Base-by-base conservation (phyloP, 2,113 vertebrate species). In the Hystrix cristata region DNA sequence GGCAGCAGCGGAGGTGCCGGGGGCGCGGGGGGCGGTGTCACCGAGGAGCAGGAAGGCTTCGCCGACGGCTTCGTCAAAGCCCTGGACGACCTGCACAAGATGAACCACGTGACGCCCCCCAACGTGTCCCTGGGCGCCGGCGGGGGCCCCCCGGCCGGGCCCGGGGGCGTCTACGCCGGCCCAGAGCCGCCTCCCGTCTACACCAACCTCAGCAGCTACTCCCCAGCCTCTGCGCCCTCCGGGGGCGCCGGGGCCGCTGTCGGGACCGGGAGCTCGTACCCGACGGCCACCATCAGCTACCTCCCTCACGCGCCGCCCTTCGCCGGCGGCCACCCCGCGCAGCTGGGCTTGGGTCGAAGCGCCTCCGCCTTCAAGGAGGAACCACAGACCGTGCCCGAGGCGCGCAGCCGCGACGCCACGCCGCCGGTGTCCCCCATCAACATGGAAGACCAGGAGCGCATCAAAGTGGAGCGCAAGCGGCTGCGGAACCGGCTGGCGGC, bases 41-140 rank as follows among this genome's bases (percentile, higher is more conserved):
- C 99, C 0, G 99, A 99, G 92, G 99, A 99, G 95, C 99, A 99
- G 98, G 99, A 99, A 96, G 99, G 99, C 10, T 99, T 99, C 97
- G 98, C 99, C 1, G 99, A 99, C 92, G 99, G 99, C 51, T 99
- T 99, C 88, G 99, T 99, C 11, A 99, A 99, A 97, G 99, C 99
- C 0, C 98, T 99, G 98, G 99, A 99, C 82, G 99, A 99, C 97
- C 98, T 99, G 91, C 99, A 99, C 97, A 99, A 99, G 97, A 99
- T 99, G 98, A 99, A 99, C 98, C 99, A 99, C 97, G 99, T 99
- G 98, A 99, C 99, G 16, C 99, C 99, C 67, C 99, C 99, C 48
- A 99, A 99, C 81, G 99, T 99, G 97, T 99, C 99, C 62, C 98
- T 99, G 97, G 99, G 99, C 80, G 98, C 98, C 95, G 98, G 98